Conservation (phyloP, 2,888 invertebrate species). For the Nebria brevicollis region DNA sequence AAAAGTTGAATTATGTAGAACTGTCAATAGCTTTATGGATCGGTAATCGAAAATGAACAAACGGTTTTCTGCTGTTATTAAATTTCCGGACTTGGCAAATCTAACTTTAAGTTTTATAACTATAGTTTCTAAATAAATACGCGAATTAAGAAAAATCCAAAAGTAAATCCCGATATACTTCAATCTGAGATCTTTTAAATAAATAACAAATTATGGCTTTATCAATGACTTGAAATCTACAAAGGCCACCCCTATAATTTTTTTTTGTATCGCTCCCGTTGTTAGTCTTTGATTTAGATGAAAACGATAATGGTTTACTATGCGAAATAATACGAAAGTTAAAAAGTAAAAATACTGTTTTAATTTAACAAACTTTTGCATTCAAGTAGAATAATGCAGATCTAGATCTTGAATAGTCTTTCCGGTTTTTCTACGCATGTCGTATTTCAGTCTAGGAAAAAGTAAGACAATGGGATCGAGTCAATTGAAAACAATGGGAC, state of each 20-base stretch:
- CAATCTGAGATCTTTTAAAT: too few species aligned
- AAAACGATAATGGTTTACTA: neutral
- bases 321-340: neutral
- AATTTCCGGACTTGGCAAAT: neutral
- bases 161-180: too few species aligned
- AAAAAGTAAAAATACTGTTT: neutral
- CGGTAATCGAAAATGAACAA: slow-evolving; percentile 3
- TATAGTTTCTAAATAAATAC: too few species aligned
- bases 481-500: neutral
- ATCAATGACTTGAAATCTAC: too few species aligned
- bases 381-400: neutral
- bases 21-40: slow-evolving; percentile 8
- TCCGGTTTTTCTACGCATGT: neutral
- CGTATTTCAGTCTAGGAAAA: neutral
- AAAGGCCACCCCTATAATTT: too few species aligned
- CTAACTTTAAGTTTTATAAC: neutral
- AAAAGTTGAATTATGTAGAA: slow-evolving; percentile 12
- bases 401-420: neutral
- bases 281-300: too few species aligned
- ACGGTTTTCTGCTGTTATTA: neutral
- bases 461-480: neutral
- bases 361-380: neutral
- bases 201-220: too few species aligned
- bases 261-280: too few species aligned
- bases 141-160: too few species aligned